These are phyloP conservation scores for Cyprinodon brontotheroides DNA, from an alignment of 2,113 vertebrate species.

Conservation along the genomic window DNA sequence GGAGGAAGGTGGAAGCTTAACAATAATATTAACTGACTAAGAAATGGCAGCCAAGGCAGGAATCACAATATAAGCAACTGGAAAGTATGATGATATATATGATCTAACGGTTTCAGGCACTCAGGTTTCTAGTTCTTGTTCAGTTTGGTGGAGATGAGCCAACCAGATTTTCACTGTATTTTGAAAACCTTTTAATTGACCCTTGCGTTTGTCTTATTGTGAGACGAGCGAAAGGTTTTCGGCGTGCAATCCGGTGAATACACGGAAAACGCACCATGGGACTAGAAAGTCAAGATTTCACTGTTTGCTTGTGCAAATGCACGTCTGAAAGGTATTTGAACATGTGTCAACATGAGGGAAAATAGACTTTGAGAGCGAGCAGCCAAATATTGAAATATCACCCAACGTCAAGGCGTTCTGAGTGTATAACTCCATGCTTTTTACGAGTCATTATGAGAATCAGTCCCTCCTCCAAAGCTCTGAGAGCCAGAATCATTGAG, in stretches of 20 bases:
- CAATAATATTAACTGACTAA: neutral
- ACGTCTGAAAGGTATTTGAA: constrained; percentile 48
- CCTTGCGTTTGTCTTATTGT: constrained; percentile 66
- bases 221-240: constrained; percentile 54
- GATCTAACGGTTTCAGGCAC: constrained; percentile 49
- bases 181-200: constrained; percentile 66
- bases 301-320: constrained; percentile 71
- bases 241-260: constrained; percentile 46
- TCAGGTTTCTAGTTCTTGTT: constrained; percentile 56
- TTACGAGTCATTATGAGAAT: constrained; percentile 60
- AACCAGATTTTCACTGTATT: constrained; percentile 59
- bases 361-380: constrained; percentile 63
- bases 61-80: constrained; percentile 14
- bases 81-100: constrained; percentile 41
- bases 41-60: constrained; percentile 35
- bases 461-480: constrained; percentile 39
- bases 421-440: constrained; percentile 56
- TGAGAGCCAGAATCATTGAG: constrained; percentile 56
- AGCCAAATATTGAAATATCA: constrained; percentile 70
- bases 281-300: constrained; percentile 66
- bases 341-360: constrained; percentile 53
- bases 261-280: constrained; percentile 48
- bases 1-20: constrained; percentile 2
- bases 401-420: constrained; percentile 49
- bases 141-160: constrained; percentile 56